phyloP scores from a whole-genome alignment of 2,113 vertebrate genomes.

The Hepsetus odoe region DNA sequence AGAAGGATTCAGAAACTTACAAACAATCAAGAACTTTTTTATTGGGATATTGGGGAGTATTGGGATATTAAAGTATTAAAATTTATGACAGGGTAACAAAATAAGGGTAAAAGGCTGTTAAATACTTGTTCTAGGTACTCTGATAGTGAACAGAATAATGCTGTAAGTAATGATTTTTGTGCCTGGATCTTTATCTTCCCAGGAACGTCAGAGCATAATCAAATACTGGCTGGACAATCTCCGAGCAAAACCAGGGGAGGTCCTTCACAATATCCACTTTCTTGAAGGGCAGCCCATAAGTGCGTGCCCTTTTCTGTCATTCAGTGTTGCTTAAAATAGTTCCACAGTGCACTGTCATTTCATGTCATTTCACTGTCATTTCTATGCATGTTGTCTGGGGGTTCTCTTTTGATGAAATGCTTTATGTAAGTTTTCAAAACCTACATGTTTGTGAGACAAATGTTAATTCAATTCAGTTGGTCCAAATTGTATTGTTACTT shows the following conservation, averaged over 20 bases:
- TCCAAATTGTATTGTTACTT: constrained; percentile 10
- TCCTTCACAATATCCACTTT: constrained; percentile 93
- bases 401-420: not conserved
- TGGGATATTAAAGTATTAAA: too few relatives aligned
- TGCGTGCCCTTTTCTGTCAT: constrained; percentile 71
- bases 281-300: constrained; percentile 97
- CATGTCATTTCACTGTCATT: not conserved
- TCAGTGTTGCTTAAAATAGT: constrained; percentile 34
- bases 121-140: not conserved
- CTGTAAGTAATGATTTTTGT: constrained; percentile 13
- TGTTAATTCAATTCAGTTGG: constrained; percentile 31
- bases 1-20: too few relatives aligned
- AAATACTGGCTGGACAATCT: constrained; percentile 96
- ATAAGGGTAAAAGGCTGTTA: too few relatives aligned
- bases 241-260: constrained; percentile 91
- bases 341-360: constrained; percentile 25
- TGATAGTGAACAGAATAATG: not conserved
- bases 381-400: constrained; percentile 1
- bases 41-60: too few relatives aligned
- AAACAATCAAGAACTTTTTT: too few relatives aligned
- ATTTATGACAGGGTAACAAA: not conserved
- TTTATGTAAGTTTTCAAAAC: constrained; percentile 27
- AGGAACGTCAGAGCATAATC: constrained; percentile 98
- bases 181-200: constrained; percentile 20
- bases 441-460: constrained; percentile 22